These are phyloP conservation scores for Steatocranus sp. DNA, from an alignment of 2,797 vertebrate genomes.

Conservation along the genomic window DNA sequence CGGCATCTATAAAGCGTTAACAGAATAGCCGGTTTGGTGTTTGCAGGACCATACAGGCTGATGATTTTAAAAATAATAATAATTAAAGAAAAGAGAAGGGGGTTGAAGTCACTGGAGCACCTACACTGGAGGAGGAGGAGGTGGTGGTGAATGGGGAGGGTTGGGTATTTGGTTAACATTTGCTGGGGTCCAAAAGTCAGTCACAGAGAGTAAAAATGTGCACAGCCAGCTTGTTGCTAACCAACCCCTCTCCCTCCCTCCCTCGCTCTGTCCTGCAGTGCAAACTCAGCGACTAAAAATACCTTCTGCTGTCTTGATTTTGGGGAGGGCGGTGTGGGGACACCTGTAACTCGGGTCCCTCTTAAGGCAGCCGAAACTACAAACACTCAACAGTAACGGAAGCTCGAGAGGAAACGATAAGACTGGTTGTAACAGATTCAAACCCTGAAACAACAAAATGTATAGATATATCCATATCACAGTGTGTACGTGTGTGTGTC, in stretches of 20 bases:
- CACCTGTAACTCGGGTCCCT: constrained; percentile 26
- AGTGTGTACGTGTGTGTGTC: constrained; percentile 38
- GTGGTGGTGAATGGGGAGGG: not conserved
- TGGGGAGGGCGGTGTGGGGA: not conserved
- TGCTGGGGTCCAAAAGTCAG: constrained; percentile 64
- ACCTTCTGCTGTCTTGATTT: constrained; percentile 36
- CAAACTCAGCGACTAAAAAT: constrained; percentile 42
- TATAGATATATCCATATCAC: constrained; percentile 53
- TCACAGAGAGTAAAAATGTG: constrained; percentile 51
- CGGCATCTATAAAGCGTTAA: constrained; percentile 42
- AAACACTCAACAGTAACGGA: constrained; percentile 61
- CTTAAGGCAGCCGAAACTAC: constrained; percentile 61
- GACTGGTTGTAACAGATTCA: constrained; percentile 35
- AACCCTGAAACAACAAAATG: constrained; percentile 31
- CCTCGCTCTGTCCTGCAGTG: constrained; percentile 19
- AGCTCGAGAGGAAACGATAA: constrained; percentile 36
- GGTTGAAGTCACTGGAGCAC: constrained; percentile 49
- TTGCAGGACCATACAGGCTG: constrained; percentile 35
- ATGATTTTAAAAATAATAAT: not conserved
- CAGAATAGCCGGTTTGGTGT: constrained; percentile 28
- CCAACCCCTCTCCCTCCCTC: not conserved
- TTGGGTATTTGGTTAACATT: constrained; percentile 52
- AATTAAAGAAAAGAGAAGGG: not conserved
- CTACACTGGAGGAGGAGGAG: constrained; percentile 7
- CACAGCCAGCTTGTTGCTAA: constrained; percentile 32